phyloP scores from a whole-genome alignment of 2,888 invertebrate genomes.

The Rhagium mordax region DNA sequence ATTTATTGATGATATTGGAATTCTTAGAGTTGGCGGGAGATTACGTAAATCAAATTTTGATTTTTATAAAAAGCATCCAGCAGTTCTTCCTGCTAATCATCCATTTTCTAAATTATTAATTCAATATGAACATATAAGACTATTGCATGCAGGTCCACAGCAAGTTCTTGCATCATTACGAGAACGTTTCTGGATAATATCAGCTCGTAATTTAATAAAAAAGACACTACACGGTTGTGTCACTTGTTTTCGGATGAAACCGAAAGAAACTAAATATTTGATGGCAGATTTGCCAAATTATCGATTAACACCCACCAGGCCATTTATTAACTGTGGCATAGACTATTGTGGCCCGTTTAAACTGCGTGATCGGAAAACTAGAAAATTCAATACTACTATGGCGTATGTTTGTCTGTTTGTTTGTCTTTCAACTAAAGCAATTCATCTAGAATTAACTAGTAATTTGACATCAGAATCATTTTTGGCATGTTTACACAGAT shows the following conservation, averaged over 20 bases:
- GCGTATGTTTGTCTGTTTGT: slow-evolving; percentile 2
- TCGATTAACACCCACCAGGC: neutral
- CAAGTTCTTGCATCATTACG: neutral
- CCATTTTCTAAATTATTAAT: slow-evolving; percentile 8
- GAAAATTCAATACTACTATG: neutral
- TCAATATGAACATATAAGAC: slow-evolving; percentile 13
- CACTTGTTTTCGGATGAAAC: slow-evolving; percentile 44
- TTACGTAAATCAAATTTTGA: slow-evolving; percentile 27
- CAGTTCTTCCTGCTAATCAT: slow-evolving; percentile 17
- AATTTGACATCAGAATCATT: neutral
- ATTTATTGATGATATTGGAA: slow-evolving; percentile 33
- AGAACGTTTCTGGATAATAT: slow-evolving; percentile 29
- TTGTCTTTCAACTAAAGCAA: slow-evolving; percentile 8
- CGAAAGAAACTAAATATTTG: slow-evolving; percentile 7
- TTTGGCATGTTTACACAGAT: neutral
- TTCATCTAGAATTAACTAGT: slow-evolving; percentile 8
- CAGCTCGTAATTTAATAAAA: neutral
- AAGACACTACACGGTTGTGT: slow-evolving; percentile 35
- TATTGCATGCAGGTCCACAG: slow-evolving; percentile 25
- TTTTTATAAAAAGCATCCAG: slow-evolving; percentile 22
- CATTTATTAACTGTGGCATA: neutral
- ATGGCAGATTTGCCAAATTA: slow-evolving; percentile 7
- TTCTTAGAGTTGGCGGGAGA: slow-evolving; percentile 43
- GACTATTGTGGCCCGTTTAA: slow-evolving; percentile 12
- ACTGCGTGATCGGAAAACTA: neutral